Evolutionary conservation across 2,888 invertebrate genomes (phyloP).

Genomic region (Unio delphinus): DNA sequence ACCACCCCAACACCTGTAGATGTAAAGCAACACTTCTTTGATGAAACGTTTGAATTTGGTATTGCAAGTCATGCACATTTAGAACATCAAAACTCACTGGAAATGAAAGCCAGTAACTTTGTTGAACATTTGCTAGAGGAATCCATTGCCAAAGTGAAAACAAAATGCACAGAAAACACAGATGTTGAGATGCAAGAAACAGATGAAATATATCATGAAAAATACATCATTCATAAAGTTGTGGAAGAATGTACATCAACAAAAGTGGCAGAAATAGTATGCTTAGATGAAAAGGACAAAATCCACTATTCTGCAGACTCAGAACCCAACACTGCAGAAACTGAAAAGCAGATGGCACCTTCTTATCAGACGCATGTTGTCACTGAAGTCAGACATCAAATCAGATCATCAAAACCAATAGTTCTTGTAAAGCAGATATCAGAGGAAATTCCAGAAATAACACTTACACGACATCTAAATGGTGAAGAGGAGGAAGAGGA

Average conservation of each 20-base stretch:
- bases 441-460: constrained; percentile 77
- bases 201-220: constrained; percentile 19
- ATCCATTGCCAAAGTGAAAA: constrained; percentile 54
- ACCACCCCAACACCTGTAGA: constrained; percentile 72
- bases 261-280: constrained; percentile 8
- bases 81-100: constrained; percentile 27
- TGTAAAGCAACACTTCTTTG: constrained; percentile 53
- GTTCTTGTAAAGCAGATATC: constrained; percentile 50
- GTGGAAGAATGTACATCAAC: not conserved
- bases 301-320: too few species aligned
- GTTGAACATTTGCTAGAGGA: constrained; percentile 65
- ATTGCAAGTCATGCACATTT: constrained; percentile 7
- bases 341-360: not conserved
- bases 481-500: constrained; percentile 48
- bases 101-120: constrained; percentile 61
- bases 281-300: constrained; percentile 2
- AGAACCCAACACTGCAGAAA: not conserved
- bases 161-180: constrained; percentile 36
- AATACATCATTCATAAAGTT: not conserved
- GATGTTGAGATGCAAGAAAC: constrained; percentile 32
- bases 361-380: not conserved
- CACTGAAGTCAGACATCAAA: constrained; percentile 1
- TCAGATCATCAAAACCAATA: constrained; percentile 11
- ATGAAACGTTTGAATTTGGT: constrained; percentile 19
- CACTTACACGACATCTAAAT: constrained; percentile 77